Conservation (phyloP, 2,888 invertebrate genomes). For the Caenorhabditis uteleia region DNA sequence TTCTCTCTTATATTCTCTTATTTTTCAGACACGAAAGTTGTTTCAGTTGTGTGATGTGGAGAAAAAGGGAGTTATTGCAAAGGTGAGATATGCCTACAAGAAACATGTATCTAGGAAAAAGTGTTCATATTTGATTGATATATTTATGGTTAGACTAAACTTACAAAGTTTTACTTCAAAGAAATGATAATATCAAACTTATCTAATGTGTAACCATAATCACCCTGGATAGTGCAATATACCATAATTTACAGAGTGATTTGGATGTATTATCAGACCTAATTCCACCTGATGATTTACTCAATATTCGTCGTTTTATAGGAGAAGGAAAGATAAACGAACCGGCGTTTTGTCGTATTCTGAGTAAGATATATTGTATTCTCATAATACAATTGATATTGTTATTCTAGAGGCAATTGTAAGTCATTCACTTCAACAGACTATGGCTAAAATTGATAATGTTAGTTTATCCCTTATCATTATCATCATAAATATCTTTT, state of each 20-base stretch:
- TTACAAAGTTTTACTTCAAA: too few relatives aligned
- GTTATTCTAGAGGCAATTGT: conserved; percentile 31
- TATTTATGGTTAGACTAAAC: too few relatives aligned
- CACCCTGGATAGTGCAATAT: too few relatives aligned
- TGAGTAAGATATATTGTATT: conserved; percentile 14
- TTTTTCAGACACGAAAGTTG: conserved; percentile 39
- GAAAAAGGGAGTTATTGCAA: conserved; percentile 26
- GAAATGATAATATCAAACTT: too few relatives aligned
- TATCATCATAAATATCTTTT: background rate
- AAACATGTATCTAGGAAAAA: background rate
- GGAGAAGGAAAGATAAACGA: conserved; percentile 31
- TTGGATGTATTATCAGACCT: conserved; percentile 14
- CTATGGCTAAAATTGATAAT: background rate
- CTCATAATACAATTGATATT: background rate
- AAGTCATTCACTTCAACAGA: conserved; percentile 19
- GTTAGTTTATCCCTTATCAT: background rate
- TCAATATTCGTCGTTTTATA: conserved; percentile 15
- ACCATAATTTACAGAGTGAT: conserved; percentile 29
- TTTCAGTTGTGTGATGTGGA: conserved; percentile 35
- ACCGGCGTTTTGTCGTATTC: conserved; percentile 34
- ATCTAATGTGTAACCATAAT: too few relatives aligned
- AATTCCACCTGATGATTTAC: conserved; percentile 25
- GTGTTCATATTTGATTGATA: background rate
- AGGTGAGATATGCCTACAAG: conserved; percentile 28
- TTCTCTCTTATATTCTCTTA: background rate